Conservation (phyloP, 2,113 vertebrate species). For the Calidris pygmaea region DNA sequence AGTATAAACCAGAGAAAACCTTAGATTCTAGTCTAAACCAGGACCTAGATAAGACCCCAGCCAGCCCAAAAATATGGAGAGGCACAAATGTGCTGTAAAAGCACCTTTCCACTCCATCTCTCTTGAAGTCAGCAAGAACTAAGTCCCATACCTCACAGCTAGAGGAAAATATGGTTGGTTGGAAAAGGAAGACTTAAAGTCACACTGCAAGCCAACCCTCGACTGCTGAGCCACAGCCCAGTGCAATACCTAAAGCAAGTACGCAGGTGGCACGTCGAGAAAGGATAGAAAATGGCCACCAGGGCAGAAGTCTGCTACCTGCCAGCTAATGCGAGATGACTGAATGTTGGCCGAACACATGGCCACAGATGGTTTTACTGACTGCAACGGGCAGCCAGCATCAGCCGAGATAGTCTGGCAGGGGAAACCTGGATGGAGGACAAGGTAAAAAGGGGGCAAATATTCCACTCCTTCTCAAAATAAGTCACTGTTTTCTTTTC, state of each 20-base stretch:
- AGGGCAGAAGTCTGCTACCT: not conserved
- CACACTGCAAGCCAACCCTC: not conserved
- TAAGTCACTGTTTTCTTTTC: not conserved
- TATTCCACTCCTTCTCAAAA: not conserved
- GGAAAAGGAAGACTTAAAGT: not conserved
- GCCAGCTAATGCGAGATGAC: not conserved
- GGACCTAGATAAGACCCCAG: not conserved
- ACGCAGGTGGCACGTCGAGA: not conserved
- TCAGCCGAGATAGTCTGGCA: not conserved
- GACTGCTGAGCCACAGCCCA: not conserved
- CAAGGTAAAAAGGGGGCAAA: not conserved
- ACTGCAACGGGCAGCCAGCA: not conserved
- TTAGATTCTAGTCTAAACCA: not conserved
- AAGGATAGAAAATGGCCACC: not conserved
- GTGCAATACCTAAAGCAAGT: rapidly evolving
- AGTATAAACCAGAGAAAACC: not conserved
- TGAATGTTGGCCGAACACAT: not conserved
- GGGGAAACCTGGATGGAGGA: not conserved
- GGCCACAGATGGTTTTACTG: not conserved
- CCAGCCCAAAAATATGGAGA: not conserved
- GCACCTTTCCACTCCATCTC: not conserved
- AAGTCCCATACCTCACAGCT: not conserved
- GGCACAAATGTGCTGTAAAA: not conserved
- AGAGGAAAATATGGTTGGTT: not conserved
- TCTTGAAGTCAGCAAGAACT: not conserved